Percentiles rank a stretch among this genome's conserved stretches.
These are phyloP conservation scores for Acridotheres tristis DNA, from an alignment of 2,797 vertebrate species.

Conservation along the genomic window DNA sequence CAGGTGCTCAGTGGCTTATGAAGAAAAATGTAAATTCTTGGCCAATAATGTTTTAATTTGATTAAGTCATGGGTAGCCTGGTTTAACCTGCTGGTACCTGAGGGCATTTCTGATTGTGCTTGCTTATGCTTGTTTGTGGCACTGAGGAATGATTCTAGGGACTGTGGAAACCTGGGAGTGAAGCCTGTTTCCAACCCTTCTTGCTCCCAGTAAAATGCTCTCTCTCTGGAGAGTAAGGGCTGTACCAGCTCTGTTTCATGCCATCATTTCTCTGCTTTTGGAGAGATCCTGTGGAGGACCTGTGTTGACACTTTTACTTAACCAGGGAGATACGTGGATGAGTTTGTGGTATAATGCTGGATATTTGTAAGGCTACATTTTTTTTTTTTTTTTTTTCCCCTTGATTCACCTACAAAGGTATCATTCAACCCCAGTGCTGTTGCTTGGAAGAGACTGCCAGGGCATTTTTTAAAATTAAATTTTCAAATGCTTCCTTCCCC, in stretches of 20 bases:
- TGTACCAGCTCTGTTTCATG: neutral
- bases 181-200: neutral
- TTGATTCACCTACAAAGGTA: neutral
- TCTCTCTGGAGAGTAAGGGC: neutral
- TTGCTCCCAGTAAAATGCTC: neutral
- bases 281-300: neutral
- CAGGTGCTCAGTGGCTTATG: neutral
- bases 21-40: neutral
- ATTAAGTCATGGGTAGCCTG: neutral
- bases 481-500: neutral
- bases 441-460: neutral
- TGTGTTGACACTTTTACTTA: neutral
- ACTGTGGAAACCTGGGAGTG: neutral
- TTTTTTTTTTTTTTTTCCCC: neutral
- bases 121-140: neutral
- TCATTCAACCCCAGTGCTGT: neutral
- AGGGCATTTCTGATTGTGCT: neutral
- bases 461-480: neutral
- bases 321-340: rapidly evolving
- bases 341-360: neutral
- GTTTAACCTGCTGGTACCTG: neutral
- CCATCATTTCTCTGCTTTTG: neutral
- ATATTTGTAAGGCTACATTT: neutral
- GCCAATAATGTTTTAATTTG: neutral
- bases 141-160: neutral